These are phyloP conservation scores for Mactra quadrangularis DNA, from an alignment of 1,140 invertebrate species.

Conservation along the genomic window DNA sequence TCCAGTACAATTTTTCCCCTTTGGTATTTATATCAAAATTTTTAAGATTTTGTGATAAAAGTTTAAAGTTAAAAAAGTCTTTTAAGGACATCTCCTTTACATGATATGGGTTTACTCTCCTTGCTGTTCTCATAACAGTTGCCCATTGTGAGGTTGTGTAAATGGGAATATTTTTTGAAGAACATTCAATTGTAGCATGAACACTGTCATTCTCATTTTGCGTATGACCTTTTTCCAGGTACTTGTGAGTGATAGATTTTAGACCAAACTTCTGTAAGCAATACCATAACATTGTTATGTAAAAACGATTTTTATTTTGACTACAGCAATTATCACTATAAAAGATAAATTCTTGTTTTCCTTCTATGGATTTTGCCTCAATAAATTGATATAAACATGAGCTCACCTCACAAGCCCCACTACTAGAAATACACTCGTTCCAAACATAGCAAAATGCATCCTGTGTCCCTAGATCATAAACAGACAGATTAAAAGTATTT, in stretches of 20 bases:
- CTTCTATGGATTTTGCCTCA: not conserved
- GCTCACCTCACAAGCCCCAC: conserved; percentile 26
- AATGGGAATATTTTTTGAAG: not conserved
- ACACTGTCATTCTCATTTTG: conserved; percentile 23
- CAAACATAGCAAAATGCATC: conserved; percentile 17
- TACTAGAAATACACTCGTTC: conserved; percentile 20
- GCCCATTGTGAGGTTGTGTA: conserved; percentile 14
- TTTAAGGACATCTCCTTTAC: conserved; percentile 1
- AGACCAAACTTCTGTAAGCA: not conserved
- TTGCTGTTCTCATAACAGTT: not conserved
- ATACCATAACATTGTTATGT: conserved; percentile 11
- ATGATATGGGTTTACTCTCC: not conserved
- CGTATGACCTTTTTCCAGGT: not conserved
- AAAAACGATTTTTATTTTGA: conserved; percentile 11
- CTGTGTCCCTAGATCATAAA: conserved; percentile 8
- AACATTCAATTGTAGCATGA: conserved; percentile 18
- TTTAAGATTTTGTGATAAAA: not conserved
- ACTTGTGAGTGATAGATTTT: not conserved
- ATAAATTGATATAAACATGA: conserved; percentile 30
- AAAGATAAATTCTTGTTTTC: conserved; percentile 12
- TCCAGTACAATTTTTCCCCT: conserved; percentile 23
- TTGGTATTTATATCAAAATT: conserved; percentile 25
- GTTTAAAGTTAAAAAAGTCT: conserved; percentile 22
- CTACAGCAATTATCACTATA: conserved; percentile 37
- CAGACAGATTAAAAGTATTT: conserved; percentile 22